phyloP scores from a whole-genome alignment of 2,888 invertebrate genomes.

The Cynaeus angustus region DNA sequence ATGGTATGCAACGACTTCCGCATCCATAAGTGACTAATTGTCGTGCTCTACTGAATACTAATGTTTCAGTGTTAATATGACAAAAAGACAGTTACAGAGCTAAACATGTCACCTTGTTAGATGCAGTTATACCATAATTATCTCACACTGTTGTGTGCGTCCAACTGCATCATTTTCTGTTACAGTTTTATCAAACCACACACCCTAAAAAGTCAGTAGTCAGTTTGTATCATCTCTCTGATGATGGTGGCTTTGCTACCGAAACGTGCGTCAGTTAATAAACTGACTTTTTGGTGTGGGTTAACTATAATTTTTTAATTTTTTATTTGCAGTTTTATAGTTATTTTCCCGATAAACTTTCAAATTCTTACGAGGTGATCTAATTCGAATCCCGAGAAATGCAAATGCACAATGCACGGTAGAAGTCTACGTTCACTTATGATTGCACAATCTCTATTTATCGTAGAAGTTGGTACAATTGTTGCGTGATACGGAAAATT shows the following conservation, averaged over 20 bases:
- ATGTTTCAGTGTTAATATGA: background rate
- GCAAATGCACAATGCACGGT: constrained; percentile 1
- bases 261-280: too few species aligned
- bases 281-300: too few species aligned
- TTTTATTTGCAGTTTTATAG: too few species aligned
- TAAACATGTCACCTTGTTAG: background rate
- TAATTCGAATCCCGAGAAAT: too few species aligned
- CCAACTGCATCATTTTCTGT: too few species aligned
- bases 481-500: constrained; percentile 37
- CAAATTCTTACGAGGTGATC: too few species aligned
- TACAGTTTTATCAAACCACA: too few species aligned
- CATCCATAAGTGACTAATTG: background rate
- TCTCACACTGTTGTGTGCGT: background rate
- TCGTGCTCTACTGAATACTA: background rate
- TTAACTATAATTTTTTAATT: too few species aligned
- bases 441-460: constrained; percentile 23
- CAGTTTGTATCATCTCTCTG: too few species aligned
- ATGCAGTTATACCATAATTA: background rate
- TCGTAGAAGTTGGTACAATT: background rate
- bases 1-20: background rate
- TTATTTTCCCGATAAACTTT: too few species aligned
- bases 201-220: too few species aligned
- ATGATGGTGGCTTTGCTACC: too few species aligned
- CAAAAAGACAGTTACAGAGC: background rate
- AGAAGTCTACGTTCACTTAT: constrained; percentile 31